A percentile compares a stretch with the other conserved stretches of the same genome.
Evolutionary conservation across 2,113 vertebrate species (phyloP).

Genomic region (Cyphomyrus plagiostoma): DNA sequence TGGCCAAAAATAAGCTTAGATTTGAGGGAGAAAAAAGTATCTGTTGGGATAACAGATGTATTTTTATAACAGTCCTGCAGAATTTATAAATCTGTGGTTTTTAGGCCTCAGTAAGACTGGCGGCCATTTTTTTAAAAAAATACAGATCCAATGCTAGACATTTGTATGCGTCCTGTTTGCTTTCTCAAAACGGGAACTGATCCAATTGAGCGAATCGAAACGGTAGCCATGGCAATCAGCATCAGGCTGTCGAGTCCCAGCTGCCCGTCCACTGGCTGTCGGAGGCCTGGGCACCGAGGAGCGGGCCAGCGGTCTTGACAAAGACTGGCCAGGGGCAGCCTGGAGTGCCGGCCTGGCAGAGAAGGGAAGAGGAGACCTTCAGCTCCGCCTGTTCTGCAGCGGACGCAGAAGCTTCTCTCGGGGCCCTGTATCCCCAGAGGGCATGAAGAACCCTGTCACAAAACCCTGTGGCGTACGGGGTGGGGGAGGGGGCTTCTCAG

Average conservation of each 20-base stretch:
- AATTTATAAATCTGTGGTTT: constrained; percentile 13
- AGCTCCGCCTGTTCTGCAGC: not conserved
- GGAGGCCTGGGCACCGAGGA: not conserved
- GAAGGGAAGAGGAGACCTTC: not conserved
- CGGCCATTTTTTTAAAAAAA: constrained; percentile 14
- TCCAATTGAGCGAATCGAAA: constrained; percentile 53
- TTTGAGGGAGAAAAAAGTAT: not conserved
- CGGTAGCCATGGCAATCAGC: constrained; percentile 57
- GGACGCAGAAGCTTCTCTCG: constrained; percentile 53
- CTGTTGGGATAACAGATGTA: not conserved
- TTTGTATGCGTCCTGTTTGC: constrained; percentile 60
- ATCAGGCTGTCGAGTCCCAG: constrained; percentile 42
- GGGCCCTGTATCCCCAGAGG: constrained; percentile 27
- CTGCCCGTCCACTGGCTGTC: constrained; percentile 31
- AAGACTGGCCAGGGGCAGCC: constrained; percentile 1
- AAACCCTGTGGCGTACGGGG: not conserved
- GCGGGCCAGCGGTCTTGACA: not conserved
- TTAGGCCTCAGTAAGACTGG: constrained; percentile 33
- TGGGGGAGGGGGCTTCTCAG: not conserved
- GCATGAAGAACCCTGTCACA: constrained; percentile 21
- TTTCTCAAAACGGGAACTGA: constrained; percentile 54
- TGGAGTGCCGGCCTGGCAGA: constrained; percentile 9
- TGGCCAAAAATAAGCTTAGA: not conserved
- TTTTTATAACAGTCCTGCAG: constrained; percentile 3
- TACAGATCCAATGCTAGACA: constrained; percentile 33